phyloP scores from a whole-genome alignment of 1,140 invertebrate species.

The Aphidius gifuensis region DNA sequence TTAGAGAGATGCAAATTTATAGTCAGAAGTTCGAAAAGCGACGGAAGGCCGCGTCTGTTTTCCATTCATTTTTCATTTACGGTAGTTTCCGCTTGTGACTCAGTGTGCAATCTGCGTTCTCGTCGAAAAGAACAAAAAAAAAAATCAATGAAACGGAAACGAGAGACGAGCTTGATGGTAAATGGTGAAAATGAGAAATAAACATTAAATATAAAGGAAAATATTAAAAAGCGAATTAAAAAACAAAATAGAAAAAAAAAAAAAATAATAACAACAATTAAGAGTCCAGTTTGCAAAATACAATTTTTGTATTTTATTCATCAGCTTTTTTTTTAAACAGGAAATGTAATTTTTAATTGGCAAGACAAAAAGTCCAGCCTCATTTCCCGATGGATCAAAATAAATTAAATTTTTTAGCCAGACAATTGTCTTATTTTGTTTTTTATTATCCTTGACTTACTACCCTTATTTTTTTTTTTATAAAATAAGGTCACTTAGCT shows the following conservation, averaged over 20 bases:
- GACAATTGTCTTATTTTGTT: too few species aligned
- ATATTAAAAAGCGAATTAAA: slow-evolving; percentile 10
- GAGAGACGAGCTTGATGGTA: slow-evolving; percentile 16
- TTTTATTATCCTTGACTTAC: too few species aligned
- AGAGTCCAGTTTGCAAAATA: too few species aligned
- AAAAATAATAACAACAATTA: neutral
- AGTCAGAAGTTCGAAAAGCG: slow-evolving; percentile 21
- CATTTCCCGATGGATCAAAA: too few species aligned
- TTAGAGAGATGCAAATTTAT: slow-evolving; percentile 23
- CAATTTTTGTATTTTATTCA: too few species aligned
- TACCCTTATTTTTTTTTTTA: too few species aligned
- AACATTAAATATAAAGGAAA: neutral
- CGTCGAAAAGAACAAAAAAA: slow-evolving; percentile 13
- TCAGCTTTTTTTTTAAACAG: too few species aligned
- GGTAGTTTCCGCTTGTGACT: slow-evolving; percentile 24
- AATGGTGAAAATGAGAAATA: neutral
- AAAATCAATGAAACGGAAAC: slow-evolving; percentile 26
- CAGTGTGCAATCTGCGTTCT: slow-evolving; percentile 29
- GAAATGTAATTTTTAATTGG: too few species aligned
- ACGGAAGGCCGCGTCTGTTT: slow-evolving; percentile 25
- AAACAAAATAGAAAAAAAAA: slow-evolving; percentile 10
- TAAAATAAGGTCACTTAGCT: too few species aligned
- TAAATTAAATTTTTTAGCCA: too few species aligned
- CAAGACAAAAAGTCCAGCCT: too few species aligned
- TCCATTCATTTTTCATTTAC: slow-evolving; percentile 27